Conservation (phyloP, 1,140 invertebrate species). For the Asobara japonica region DNA sequence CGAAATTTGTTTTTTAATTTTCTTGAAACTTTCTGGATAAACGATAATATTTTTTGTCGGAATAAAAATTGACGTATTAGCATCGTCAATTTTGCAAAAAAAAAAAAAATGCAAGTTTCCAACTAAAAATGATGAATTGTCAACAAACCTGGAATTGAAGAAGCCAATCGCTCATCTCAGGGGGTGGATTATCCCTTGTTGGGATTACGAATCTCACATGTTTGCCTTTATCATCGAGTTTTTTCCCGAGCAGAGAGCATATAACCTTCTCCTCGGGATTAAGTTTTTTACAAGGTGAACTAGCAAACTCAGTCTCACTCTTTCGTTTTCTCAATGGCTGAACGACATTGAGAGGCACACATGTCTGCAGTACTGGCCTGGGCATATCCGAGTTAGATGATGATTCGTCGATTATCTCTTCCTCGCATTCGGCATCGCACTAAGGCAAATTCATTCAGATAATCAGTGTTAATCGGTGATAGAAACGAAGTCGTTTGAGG, state of each 20-base stretch:
- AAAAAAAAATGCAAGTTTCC: no score
- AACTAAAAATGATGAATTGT: slow-evolving; percentile 24
- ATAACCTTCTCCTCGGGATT: slow-evolving; percentile 54
- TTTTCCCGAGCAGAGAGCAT: slow-evolving; percentile 51
- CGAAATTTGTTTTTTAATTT: neutral
- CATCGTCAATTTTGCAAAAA: no score
- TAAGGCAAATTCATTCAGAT: slow-evolving; percentile 57
- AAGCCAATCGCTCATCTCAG: slow-evolving; percentile 81
- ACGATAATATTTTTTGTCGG: no score
- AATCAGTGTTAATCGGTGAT: no score
- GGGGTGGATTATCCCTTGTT: slow-evolving; percentile 83
- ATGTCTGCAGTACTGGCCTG: slow-evolving; percentile 24
- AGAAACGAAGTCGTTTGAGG: no score
- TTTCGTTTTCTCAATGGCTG: slow-evolving; percentile 61
- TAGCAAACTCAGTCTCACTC: slow-evolving; percentile 56
- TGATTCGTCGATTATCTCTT: slow-evolving; percentile 48
- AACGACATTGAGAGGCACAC: slow-evolving; percentile 35
- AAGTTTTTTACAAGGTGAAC: slow-evolving; percentile 61
- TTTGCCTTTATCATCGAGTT: slow-evolving; percentile 64
- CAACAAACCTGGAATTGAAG: slow-evolving; percentile 76
- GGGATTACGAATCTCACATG: slow-evolving; percentile 72
- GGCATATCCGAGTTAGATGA: slow-evolving; percentile 42
- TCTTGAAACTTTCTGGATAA: no score
- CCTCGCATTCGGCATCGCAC: slow-evolving; percentile 53
- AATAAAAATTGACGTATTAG: no score